Percentiles rank a stretch among this genome's conserved stretches.
phyloP scores from a whole-genome alignment of 2,888 invertebrate genomes.

The Brachynemurus nebulosus region DNA sequence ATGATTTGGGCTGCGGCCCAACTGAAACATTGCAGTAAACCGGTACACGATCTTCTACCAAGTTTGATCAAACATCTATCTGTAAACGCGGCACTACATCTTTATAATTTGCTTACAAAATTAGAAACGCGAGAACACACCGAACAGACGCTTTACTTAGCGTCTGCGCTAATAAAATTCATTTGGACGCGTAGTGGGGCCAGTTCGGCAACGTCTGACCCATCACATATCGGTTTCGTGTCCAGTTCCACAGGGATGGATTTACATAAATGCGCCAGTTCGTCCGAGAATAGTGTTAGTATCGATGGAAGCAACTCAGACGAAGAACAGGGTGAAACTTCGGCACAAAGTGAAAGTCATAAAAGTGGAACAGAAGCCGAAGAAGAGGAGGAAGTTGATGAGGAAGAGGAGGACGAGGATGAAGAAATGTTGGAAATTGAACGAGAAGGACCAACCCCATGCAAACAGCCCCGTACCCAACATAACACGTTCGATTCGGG shows the following conservation, averaged over 20 bases:
- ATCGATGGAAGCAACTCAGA: slow-evolving; percentile 70
- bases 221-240: slow-evolving; percentile 29
- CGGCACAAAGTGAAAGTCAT: slow-evolving; percentile 38
- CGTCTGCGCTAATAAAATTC: slow-evolving; percentile 79
- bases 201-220: slow-evolving; percentile 27
- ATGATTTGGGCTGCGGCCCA: slow-evolving; percentile 92
- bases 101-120: slow-evolving; percentile 73
- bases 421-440: slow-evolving; percentile 28
- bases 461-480: slow-evolving; percentile 32
- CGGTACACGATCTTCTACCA: slow-evolving; percentile 81
- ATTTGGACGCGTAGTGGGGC: slow-evolving; percentile 69
- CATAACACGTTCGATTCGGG: neutral
- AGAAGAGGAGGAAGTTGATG: slow-evolving; percentile 32
- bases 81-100: slow-evolving; percentile 74
- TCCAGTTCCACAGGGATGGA: slow-evolving; percentile 32
- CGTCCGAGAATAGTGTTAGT: slow-evolving; percentile 68
- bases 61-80: slow-evolving; percentile 83
- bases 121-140: slow-evolving; percentile 85
- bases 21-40: slow-evolving; percentile 86
- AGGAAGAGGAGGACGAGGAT: slow-evolving; percentile 32
- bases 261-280: slow-evolving; percentile 42
- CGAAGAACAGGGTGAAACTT: slow-evolving; percentile 58
- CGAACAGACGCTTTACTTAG: slow-evolving; percentile 79
- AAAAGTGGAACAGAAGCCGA: slow-evolving; percentile 35
- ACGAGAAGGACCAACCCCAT: slow-evolving; percentile 34